Percentiles rank a stretch among this genome's conserved stretches.
phyloP scores from a whole-genome alignment of 2,888 invertebrate genomes.

The Lasioglossum malachurum region DNA sequence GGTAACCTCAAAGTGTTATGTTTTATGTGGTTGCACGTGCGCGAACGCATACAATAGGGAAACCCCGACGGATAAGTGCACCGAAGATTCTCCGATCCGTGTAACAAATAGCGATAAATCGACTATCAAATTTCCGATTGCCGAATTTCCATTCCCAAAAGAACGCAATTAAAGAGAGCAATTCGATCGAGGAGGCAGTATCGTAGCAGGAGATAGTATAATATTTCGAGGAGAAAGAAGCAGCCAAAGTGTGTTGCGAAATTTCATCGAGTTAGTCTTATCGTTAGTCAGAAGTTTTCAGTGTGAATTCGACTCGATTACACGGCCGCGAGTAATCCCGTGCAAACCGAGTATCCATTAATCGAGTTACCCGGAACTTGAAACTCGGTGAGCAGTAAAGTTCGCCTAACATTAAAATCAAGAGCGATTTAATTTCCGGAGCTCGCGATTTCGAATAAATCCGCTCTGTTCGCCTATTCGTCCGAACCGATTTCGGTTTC shows the following conservation, averaged over 20 bases:
- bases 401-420: constrained; percentile 71
- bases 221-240: constrained; percentile 32
- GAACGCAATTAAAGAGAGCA: not conserved
- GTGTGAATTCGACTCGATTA: constrained; percentile 74
- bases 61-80: constrained; percentile 24
- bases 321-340: constrained; percentile 71
- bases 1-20: constrained; percentile 62
- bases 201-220: not conserved
- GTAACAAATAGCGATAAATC: constrained; percentile 13
- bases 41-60: constrained; percentile 32
- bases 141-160: not conserved
- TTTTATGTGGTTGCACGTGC: constrained; percentile 58
- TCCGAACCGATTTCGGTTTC: not conserved
- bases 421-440: constrained; percentile 68
- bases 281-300: constrained; percentile 70
- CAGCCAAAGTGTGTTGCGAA: constrained; percentile 32
- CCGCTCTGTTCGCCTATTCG: constrained; percentile 23
- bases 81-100: constrained; percentile 15
- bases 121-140: constrained; percentile 5
- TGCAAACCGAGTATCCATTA: constrained; percentile 74
- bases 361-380: constrained; percentile 73
- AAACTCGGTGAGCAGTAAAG: constrained; percentile 69
- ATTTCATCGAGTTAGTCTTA: constrained; percentile 67
- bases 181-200: not conserved
- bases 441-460: constrained; percentile 44